Base-by-base conservation (phyloP, 2,888 invertebrate species). In the Heteromurus nitidus region DNA sequence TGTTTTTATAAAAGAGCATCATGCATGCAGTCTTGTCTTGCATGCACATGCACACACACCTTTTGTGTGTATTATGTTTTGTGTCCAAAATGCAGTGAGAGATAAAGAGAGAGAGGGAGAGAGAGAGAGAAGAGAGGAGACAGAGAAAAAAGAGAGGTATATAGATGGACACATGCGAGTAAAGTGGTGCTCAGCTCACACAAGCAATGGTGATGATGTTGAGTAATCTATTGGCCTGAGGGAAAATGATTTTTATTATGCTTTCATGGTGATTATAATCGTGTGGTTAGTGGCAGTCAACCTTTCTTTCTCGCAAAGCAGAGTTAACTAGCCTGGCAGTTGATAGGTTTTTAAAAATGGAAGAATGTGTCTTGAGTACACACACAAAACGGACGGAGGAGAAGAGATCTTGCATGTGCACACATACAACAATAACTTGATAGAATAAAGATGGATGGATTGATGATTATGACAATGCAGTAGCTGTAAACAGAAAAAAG, bases 211-310 rank as follows among this genome's bases (percentile, higher is more conserved):
- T 69, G 80, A 80, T 70, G 81, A 81, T 81, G 81, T 75, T 81
- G 81, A 81, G 70, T 75, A 81, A 81, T 81, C 81, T 65, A 64
- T 60, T 75, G 75, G 64, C 75, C 70, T 44, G 69, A 69, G 75
- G 75, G 81, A 64, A 31, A 81, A 75, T 68, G 69, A 75, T 81
- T 81, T 81, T 81, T 80, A 74, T 81, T 81, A 81, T 81, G 69
- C 81, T 75, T 81, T 81, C 81, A 81, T 80, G 68, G 81, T 81
- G 81, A 81, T 81, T 81, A 81, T 75, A 81, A 81, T 81, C 81
- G 75, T 81, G 81, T 81, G 81, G 81, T 81, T 81, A 75, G 74
- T 81, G 75, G 75, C 69, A 81, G 73, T 80, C 79, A 80, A 53
- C 72, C 50, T 80, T 67, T 72, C 50, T 67, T 64, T 65, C 69